These are phyloP conservation scores for Holothuria glaberrima DNA, from an alignment of 35 echinoderm and acorn worm species.

Conservation along the genomic window DNA sequence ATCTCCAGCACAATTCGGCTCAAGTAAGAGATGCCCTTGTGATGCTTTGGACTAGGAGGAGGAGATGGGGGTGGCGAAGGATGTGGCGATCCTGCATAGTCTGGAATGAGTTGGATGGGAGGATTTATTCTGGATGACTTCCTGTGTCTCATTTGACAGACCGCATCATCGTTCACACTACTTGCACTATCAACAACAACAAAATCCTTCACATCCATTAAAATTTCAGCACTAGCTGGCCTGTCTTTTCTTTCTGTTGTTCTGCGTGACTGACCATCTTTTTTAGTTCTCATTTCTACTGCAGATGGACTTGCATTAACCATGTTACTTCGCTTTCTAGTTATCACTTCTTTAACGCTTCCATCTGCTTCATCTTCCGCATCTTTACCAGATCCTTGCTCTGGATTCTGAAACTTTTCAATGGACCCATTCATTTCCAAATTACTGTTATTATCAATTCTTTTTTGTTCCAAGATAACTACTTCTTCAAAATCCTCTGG, in stretches of 20 bases:
- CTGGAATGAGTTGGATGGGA: constrained; percentile 53
- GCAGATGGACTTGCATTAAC: too few relatives aligned
- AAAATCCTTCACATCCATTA: constrained; percentile 32
- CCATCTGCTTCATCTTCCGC: not conserved
- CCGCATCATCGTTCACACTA: constrained; percentile 21
- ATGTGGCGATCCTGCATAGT: constrained; percentile 74
- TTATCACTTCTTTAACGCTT: not conserved
- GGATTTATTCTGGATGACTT: constrained; percentile 85
- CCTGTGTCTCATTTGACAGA: constrained; percentile 19
- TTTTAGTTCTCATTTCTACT: not conserved
- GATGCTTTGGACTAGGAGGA: constrained; percentile 48
- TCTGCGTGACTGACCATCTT: not conserved
- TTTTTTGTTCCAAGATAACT: not conserved
- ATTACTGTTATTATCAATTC: constrained; percentile 7
- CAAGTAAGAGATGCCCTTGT: constrained; percentile 17
- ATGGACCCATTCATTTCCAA: constrained; percentile 20
- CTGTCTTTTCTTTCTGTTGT: constrained; percentile 32
- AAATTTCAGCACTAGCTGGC: constrained; percentile 73
- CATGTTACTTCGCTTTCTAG: not conserved
- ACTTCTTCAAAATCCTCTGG: constrained; percentile 9
- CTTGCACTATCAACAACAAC: constrained; percentile 15
- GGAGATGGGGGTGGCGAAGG: constrained; percentile 66
- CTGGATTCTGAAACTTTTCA: not conserved
- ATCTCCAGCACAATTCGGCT: constrained; percentile 76
- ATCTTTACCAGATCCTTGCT: not conserved